These are phyloP conservation scores for Sicus ferrugineus DNA, from an alignment of 2,888 invertebrate species.

Conservation along the genomic window DNA sequence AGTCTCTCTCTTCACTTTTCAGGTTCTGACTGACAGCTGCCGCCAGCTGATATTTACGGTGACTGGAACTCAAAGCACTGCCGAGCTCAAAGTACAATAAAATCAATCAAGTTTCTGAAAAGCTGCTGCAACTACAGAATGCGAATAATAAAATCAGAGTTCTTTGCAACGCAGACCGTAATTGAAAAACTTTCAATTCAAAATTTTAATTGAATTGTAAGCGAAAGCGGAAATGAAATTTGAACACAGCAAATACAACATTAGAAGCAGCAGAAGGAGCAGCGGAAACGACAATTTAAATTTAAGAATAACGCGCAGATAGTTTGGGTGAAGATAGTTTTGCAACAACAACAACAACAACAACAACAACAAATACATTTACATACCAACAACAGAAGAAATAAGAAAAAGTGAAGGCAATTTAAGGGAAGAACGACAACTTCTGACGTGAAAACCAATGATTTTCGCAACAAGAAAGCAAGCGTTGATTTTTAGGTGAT, in stretches of 20 bases:
- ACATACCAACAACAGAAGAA: slow-evolving; percentile 2
- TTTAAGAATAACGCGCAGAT: slow-evolving; percentile 7
- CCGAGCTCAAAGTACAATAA: no score
- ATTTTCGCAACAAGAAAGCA: no score
- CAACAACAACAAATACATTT: no score
- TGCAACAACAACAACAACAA: slow-evolving; percentile 33
- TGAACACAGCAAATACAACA: not conserved
- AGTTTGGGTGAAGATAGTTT: not conserved
- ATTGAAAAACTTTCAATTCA: not conserved
- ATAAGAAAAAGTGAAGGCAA: not conserved
- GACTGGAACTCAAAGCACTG: not conserved
- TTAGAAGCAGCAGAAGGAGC: not conserved
- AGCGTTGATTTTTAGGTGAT: no score
- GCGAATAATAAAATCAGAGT: not conserved
- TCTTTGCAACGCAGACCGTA: not conserved
- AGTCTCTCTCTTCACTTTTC: not conserved
- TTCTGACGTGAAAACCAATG: no score
- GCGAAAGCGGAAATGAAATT: not conserved
- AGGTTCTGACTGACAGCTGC: not conserved
- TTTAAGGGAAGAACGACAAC: no score
- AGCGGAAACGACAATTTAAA: not conserved
- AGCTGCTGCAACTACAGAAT: not conserved
- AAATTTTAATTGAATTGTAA: not conserved
- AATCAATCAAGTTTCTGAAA: not conserved
- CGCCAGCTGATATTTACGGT: no score